Percentiles rank a stretch among this genome's conserved stretches.
phyloP scores from a whole-genome alignment of 2,888 invertebrate species.

The Penaeus monodon region DNA sequence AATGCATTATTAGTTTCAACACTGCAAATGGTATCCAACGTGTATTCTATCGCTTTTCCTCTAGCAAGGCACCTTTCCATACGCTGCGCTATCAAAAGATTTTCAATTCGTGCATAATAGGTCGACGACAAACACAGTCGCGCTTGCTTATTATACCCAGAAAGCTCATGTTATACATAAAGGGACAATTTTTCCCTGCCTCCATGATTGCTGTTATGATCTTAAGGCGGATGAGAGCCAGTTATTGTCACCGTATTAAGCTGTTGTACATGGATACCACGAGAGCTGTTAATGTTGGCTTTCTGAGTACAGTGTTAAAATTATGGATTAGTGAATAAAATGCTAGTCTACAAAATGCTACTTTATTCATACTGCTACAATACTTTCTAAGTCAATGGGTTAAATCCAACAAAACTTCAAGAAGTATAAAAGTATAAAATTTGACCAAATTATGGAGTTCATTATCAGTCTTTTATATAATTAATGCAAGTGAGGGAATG shows the following conservation, averaged over 20 bases:
- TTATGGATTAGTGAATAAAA: slow-evolving; percentile 18
- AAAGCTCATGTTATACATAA: slow-evolving; percentile 14
- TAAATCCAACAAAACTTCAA: not conserved
- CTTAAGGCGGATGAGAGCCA: slow-evolving; percentile 25
- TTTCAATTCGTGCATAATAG: too few relatives aligned
- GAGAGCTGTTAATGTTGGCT: slow-evolving; percentile 24
- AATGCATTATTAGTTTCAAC: too few relatives aligned
- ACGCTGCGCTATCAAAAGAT: too few relatives aligned
- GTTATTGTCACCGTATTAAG: not conserved
- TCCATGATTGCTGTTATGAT: not conserved
- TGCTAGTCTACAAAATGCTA: slow-evolving; percentile 30
- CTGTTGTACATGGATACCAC: too few relatives aligned
- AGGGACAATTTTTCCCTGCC: too few relatives aligned
- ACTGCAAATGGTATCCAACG: too few relatives aligned
- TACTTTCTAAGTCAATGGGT: slow-evolving; percentile 11
- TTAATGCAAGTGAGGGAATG: too few relatives aligned
- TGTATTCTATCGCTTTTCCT: too few relatives aligned
- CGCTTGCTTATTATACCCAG: slow-evolving; percentile 30
- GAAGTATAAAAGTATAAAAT: not conserved
- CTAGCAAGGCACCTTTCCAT: too few relatives aligned
- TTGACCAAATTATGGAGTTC: slow-evolving; percentile 9
- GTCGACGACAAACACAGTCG: too few relatives aligned
- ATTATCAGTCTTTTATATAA: too few relatives aligned
- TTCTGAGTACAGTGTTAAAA: slow-evolving; percentile 29
- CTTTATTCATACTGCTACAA: slow-evolving; percentile 18